Percentiles rank a stretch among this genome's conserved stretches.
These are phyloP conservation scores for Tryphoninae sp. DNA, from an alignment of 2,888 invertebrate species.

Conservation along the genomic window DNA sequence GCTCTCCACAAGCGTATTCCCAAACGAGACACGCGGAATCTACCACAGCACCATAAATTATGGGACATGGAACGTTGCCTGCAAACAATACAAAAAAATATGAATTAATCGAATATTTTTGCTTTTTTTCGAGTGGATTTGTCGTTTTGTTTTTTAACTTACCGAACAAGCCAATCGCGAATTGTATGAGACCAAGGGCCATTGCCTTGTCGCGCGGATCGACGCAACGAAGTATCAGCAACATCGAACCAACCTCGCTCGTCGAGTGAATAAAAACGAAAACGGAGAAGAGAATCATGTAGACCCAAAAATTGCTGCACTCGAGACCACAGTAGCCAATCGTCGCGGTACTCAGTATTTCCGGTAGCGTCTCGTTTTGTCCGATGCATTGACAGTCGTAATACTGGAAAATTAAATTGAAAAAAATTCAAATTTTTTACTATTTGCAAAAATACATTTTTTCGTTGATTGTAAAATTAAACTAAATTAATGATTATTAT, in stretches of 20 bases:
- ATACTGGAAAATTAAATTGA: slow-evolving; percentile 77
- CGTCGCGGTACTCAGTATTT: slow-evolving; percentile 84
- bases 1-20: slow-evolving; percentile 90
- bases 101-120: slow-evolving; percentile 6
- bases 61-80: slow-evolving; percentile 97
- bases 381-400: slow-evolving; percentile 82
- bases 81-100: slow-evolving; percentile 56
- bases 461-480: not conserved
- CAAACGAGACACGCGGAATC: slow-evolving; percentile 95
- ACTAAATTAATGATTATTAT: not conserved
- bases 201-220: slow-evolving; percentile 96
- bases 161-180: slow-evolving; percentile 95
- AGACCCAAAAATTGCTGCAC: slow-evolving; percentile 90
- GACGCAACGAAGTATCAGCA: slow-evolving; percentile 94
- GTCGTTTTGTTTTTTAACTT: slow-evolving; percentile 69
- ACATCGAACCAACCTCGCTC: slow-evolving; percentile 95
- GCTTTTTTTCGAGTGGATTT: not conserved
- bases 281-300: slow-evolving; percentile 91
- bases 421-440: slow-evolving; percentile 10
- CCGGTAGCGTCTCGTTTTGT: slow-evolving; percentile 70
- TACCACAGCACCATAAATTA: slow-evolving; percentile 95
- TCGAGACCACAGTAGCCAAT: slow-evolving; percentile 91
- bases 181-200: slow-evolving; percentile 96
- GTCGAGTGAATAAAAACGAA: slow-evolving; percentile 96
- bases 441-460: not conserved